These are phyloP conservation scores for Phycodurus eques DNA, from an alignment of 2,113 vertebrate species.

Conservation along the genomic window DNA sequence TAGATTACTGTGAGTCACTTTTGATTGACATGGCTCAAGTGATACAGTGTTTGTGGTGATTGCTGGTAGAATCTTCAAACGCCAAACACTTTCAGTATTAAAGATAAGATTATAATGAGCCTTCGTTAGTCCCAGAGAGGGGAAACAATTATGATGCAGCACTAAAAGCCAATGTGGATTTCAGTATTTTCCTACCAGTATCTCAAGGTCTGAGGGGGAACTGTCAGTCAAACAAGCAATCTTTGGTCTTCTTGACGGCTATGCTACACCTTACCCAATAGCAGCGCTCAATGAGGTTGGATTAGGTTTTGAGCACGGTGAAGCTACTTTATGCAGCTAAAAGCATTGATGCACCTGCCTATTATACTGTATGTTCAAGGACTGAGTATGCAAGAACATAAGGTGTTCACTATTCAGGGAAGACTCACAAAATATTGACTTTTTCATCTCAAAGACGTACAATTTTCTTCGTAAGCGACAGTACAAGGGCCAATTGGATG, in stretches of 20 bases:
- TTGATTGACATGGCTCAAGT: not conserved
- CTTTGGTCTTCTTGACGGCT: not conserved
- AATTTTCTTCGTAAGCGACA: too few relatives aligned
- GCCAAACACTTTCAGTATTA: not conserved
- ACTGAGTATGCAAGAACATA: too few relatives aligned
- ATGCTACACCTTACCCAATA: not conserved
- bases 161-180: not conserved
- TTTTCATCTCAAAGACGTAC: too few relatives aligned
- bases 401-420: too few relatives aligned
- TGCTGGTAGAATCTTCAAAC: not conserved
- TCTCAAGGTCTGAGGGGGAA: not conserved
- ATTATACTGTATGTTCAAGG: too few relatives aligned
- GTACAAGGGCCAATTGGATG: too few relatives aligned
- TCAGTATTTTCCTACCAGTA: not conserved
- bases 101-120: too few relatives aligned
- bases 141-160: not conserved
- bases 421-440: too few relatives aligned
- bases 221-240: not conserved
- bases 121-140: not conserved
- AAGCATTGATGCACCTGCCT: too few relatives aligned
- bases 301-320: too few relatives aligned
- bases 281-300: not conserved
- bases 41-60: not conserved
- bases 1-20: too few relatives aligned
- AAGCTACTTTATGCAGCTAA: too few relatives aligned